Conservation (phyloP, 2,113 vertebrate species). For the Sprattus sprattus region DNA sequence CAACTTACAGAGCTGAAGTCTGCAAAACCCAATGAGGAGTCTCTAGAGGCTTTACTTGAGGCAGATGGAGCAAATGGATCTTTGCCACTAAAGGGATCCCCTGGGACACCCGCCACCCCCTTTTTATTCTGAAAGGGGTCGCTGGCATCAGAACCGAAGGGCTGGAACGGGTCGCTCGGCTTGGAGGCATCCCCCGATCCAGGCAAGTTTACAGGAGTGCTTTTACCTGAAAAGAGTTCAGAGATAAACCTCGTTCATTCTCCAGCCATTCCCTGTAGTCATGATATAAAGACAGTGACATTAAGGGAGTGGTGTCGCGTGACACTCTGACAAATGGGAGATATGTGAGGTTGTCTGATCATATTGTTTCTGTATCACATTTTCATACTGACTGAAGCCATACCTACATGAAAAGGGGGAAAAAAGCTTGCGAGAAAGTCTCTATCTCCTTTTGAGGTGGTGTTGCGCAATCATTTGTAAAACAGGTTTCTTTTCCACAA, state of each 20-base stretch:
- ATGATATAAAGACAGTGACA: conserved; percentile 13
- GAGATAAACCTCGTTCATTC: conserved; percentile 41
- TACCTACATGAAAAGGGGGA: not conserved
- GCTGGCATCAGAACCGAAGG: conserved; percentile 79
- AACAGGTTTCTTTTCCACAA: not conserved
- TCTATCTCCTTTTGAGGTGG: not conserved
- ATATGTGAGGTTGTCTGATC: not conserved
- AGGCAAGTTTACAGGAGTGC: conserved; percentile 86
- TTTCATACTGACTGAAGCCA: not conserved
- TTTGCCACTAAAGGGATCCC: conserved; percentile 97
- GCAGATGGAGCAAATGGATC: conserved; percentile 90
- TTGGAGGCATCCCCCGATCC: conserved; percentile 80
- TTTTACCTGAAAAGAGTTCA: conserved; percentile 84
- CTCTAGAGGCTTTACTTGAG: conserved; percentile 88
- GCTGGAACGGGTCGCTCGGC: conserved; percentile 91
- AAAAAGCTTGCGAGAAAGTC: not conserved
- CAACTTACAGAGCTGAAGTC: conserved; percentile 95
- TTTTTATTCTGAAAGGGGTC: conserved; percentile 95
- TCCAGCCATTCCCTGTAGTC: conserved; percentile 9
- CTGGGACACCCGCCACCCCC: conserved; percentile 64
- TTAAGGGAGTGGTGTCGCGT: not conserved
- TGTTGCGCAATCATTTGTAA: not conserved
- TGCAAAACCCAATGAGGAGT: conserved; percentile 84
- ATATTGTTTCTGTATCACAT: not conserved
- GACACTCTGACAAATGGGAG: not conserved